Base-by-base conservation (phyloP, 1,140 invertebrate genomes). In the Phortica variegata region DNA sequence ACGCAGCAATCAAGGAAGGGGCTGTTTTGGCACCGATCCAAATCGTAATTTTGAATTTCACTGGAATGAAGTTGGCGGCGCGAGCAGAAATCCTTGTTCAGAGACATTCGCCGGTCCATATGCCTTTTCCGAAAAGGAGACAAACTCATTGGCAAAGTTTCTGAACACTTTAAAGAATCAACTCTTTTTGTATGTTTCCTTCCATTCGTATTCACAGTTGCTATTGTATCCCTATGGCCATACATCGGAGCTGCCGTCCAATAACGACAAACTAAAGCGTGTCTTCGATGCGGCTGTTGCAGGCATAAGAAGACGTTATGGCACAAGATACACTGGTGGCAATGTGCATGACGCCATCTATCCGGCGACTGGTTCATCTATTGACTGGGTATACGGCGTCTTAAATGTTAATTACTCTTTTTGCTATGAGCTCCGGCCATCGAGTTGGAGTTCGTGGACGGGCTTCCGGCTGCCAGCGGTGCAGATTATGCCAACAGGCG, bases 201-300 rank as follows among this genome's bases (percentile, higher is more conserved):
- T 91, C 47, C 90, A 93, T 63, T 87, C 88, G 5, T 92, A 87
- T 61, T 84, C 84, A 0, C 87, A 90, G 62, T 77, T 87, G 61
- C 76, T 88, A 36, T 73, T 90, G 15, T 79, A 87, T 31, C 87
- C 88, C 0, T 90, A 84, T 62, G 88, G 87, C 10, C 82, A 87
- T 58, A 82, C 82, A 0, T 58, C 43, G 1, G 47, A 78, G 0
- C 80, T 83, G 60, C 77, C 84, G 1, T 73, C 80, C 0, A 86
- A 88, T 54, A 83, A 87, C 53, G 69, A 79, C 9, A 80, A 87
- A 50, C 60, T 85, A 77, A 56, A 76, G 15, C 46, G 56, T 3
- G 84, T 88, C 65, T 85, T 84, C 16, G 77, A 79, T 32, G 77
- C 81, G 37, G 79, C 85, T 0, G 79, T 83, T 3, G 49, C 69